Evolutionary conservation across 2,797 vertebrate genomes (phyloP).

Genomic region (Austrolebias charrua): DNA sequence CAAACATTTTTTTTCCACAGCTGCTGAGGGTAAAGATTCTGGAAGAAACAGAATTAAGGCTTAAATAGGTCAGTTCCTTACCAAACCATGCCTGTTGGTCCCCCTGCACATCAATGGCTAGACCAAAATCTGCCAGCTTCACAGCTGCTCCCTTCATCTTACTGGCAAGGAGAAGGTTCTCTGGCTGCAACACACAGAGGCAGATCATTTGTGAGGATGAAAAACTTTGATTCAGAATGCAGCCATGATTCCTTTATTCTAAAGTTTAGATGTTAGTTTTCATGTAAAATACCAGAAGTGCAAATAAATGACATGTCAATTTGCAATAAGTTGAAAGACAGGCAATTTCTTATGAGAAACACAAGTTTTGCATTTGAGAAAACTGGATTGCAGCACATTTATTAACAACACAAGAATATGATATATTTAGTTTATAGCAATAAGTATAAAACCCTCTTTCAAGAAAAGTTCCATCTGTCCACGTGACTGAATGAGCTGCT

Average conservation of each 20-base stretch:
- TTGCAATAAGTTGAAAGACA: neutral
- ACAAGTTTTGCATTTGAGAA: conserved; percentile 2
- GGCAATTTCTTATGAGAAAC: neutral
- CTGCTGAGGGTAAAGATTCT: neutral
- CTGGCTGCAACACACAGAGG: conserved; percentile 81
- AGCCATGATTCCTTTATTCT: neutral
- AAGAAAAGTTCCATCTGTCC: conserved; percentile 37
- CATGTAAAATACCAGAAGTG: neutral
- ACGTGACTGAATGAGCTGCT: conserved; percentile 44
- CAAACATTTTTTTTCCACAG: neutral
- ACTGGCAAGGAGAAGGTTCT: conserved; percentile 96
- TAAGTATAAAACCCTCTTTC: conserved; percentile 14
- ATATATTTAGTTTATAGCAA: conserved; percentile 29
- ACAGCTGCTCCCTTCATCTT: conserved; percentile 98
- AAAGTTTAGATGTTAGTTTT: neutral
- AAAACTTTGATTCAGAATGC: neutral
- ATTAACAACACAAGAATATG: conserved; percentile 3
- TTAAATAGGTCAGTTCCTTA: conserved; percentile 71
- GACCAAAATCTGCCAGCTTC: conserved; percentile 96
- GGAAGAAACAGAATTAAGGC: conserved; percentile 2
- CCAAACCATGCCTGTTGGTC: conserved; percentile 99
- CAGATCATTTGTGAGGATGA: neutral
- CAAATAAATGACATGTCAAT: neutral
- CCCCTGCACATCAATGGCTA: conserved; percentile 98
- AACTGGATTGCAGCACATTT: neutral